These are phyloP conservation scores for Lytechinus variegatus DNA, from an alignment of 35 echinoderm and acorn worm species.

Conservation along the genomic window DNA sequence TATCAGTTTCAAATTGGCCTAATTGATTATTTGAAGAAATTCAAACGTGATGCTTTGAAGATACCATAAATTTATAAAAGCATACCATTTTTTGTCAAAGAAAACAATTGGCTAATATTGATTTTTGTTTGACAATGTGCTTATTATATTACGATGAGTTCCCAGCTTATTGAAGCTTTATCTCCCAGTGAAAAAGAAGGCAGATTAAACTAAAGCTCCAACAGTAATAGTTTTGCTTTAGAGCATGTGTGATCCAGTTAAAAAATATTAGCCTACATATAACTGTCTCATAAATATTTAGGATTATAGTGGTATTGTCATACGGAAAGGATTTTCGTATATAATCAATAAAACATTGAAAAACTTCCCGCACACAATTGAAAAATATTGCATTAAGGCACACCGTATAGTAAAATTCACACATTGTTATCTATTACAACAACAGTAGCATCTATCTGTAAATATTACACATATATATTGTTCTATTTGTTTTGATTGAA, in stretches of 20 bases:
- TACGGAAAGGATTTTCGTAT: not conserved
- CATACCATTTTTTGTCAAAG: not conserved
- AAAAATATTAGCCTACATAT: not conserved
- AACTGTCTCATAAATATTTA: not conserved
- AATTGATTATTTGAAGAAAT: not conserved
- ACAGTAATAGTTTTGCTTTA: not conserved
- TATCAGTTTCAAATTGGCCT: too few species aligned
- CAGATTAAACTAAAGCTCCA: not conserved
- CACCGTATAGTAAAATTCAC: constrained; percentile 18
- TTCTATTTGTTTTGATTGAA: not conserved
- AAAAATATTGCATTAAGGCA: constrained; percentile 20
- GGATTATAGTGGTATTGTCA: not conserved
- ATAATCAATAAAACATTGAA: not conserved
- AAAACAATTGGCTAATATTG: not conserved
- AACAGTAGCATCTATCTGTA: not conserved
- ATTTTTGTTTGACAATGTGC: too few species aligned
- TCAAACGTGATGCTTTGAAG: not conserved
- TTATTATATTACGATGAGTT: too few species aligned
- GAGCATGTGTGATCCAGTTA: not conserved
- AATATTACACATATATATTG: not conserved
- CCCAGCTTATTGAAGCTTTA: not conserved
- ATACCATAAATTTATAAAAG: not conserved
- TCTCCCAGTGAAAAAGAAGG: not conserved
- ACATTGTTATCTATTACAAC: not conserved
- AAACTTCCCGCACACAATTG: constrained; percentile 10